Evolutionary conservation across 1,140 invertebrate genomes (phyloP), one percentile per base, ranked within the genome.

Genomic region (Protaetia brevitarsis): DNA sequence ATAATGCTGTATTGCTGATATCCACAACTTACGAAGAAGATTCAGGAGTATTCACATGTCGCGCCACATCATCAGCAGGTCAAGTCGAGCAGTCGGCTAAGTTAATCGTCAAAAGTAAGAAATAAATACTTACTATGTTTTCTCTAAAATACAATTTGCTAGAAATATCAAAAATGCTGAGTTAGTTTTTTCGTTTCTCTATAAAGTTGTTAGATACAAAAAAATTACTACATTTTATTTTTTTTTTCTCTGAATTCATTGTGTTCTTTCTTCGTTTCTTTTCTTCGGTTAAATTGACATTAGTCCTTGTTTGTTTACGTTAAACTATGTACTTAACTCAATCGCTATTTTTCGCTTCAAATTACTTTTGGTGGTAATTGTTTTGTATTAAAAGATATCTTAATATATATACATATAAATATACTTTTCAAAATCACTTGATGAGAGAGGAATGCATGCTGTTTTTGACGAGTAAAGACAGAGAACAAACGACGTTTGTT

Each of bases 61-160:
- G 92, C 71, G 94, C 93, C 30, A 93, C 92, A 63, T 95, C 94
- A 68, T 88, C 90, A 65, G 91, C 90, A 73, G 95, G 95, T 79
- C 93, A 93, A 81, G 92, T 92, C 73, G 92, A 96, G 85, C 91
- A 92, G 51, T 94, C 90, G 72, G 93, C 94, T 72, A 92, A 91
- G 82, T 88, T 98, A 83, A 92, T 91, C 83, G 94, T 97, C 82
- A 94, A 95, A 95, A 96, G 95, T 97, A 95, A 95, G 94, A 89
- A 90, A 84, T 94, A 89, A 91, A 83, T 60, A 13, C 51, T 66
- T 45, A 66, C 23, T 59, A 59, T 29, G 57, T 51, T 51, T 51
- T 51, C 41, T 51, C 26, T 51, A 51, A 51, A 51, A 23, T 51
- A 51, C 16, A 11, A 51, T 51, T 51, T 51, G 16, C 19, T 1